Evolutionary conservation across 2,797 vertebrate genomes (phyloP).

Genomic region (Lophura swinhoii): DNA sequence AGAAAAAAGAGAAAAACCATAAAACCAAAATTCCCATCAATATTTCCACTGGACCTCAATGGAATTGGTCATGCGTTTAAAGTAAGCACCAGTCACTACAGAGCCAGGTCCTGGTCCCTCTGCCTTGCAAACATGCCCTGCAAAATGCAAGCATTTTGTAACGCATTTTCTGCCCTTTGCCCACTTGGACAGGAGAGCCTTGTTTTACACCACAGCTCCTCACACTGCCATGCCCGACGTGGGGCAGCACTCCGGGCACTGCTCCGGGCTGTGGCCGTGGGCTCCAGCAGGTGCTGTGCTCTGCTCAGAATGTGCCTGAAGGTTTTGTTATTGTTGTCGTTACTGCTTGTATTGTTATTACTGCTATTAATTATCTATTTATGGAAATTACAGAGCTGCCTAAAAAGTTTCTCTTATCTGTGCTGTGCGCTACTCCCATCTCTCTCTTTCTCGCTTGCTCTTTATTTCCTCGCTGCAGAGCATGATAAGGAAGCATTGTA

Average conservation of each 20-base stretch:
- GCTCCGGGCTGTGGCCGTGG: rapidly evolving
- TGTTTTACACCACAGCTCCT: rapidly evolving
- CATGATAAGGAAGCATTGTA: neutral
- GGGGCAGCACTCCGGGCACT: neutral
- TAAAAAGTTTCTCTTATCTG: neutral
- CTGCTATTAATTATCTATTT: neutral
- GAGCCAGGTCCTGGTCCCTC: neutral
- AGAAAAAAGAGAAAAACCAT: no score
- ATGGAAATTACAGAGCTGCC: neutral
- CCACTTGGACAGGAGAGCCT: rapidly evolving
- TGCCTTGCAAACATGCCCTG: neutral
- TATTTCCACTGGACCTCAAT: neutral
- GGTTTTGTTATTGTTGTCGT: no score
- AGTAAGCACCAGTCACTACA: neutral
- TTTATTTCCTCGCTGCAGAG: neutral
- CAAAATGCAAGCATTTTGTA: rapidly evolving
- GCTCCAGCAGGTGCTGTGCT: neutral
- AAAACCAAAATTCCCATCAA: rapidly evolving
- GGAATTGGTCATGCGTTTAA: neutral
- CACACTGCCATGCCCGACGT: rapidly evolving
- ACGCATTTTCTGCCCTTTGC: neutral
- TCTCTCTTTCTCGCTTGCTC: neutral
- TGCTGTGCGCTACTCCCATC: neutral
- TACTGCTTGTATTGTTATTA: neutral
- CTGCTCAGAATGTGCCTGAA: neutral